Evolutionary conservation across 2,113 vertebrate species (phyloP).

Genomic region (Electrona antarctica): DNA sequence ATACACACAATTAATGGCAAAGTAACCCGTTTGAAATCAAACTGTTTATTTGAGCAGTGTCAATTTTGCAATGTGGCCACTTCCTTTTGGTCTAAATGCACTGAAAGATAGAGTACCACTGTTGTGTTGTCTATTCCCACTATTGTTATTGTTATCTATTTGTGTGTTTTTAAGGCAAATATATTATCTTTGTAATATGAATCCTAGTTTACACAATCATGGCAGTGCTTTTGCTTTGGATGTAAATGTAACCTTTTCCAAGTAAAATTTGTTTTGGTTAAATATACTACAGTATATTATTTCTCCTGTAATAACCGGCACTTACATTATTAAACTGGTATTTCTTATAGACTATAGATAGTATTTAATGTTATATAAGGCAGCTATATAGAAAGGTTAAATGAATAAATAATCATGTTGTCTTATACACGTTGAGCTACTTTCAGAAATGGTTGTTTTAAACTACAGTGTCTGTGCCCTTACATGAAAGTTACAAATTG

Average conservation of each 20-base stretch:
- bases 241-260: not conserved
- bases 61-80: not conserved
- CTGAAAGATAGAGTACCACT: too few relatives aligned
- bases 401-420: conserved; percentile 29
- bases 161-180: not conserved
- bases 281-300: not conserved
- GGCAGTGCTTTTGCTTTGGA: not conserved
- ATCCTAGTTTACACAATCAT: not conserved
- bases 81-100: not conserved
- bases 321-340: not conserved
- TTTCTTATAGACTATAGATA: too few relatives aligned
- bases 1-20: too few relatives aligned
- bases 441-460: conserved; percentile 36
- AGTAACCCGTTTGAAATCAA: too few relatives aligned
- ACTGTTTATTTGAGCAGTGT: too few relatives aligned
- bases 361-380: not conserved
- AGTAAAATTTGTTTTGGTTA: not conserved
- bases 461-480: conserved; percentile 10
- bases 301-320: not conserved
- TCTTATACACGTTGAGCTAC: conserved; percentile 20
- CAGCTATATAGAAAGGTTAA: conserved; percentile 31
- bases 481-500: too few relatives aligned
- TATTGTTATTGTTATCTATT: not conserved
- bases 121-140: not conserved
- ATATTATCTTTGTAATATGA: not conserved